phyloP scores from a whole-genome alignment of 2,113 vertebrate genomes.

The Panthera leo region DNA sequence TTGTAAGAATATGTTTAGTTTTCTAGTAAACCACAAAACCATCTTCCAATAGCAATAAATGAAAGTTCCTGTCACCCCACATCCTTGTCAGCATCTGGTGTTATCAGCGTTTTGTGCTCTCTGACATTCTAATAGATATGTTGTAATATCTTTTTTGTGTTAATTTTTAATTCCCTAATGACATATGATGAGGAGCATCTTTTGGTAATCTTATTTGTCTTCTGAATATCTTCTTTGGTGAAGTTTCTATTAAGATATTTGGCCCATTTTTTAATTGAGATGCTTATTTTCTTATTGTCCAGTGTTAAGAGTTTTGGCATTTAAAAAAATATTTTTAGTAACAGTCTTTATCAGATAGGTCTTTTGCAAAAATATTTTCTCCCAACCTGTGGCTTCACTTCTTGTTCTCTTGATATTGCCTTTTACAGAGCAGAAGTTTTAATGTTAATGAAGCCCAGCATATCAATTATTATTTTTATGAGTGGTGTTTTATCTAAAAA shows the following conservation, averaged over 20 bases:
- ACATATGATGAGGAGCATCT: background rate
- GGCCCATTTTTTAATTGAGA: background rate
- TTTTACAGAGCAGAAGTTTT: background rate
- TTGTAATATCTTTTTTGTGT: background rate
- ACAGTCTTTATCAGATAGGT: background rate
- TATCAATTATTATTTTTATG: background rate
- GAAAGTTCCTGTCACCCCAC: background rate
- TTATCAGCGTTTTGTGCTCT: background rate
- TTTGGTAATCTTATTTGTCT: background rate
- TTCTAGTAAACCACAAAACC: background rate
- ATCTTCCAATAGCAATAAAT: background rate
- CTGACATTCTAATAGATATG: background rate
- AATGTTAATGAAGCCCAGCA: background rate
- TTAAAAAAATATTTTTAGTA: background rate
- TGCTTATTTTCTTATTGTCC: background rate
- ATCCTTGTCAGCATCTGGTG: background rate
- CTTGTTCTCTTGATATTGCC: background rate
- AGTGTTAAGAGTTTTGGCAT: background rate
- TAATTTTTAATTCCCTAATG: background rate
- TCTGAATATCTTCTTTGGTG: background rate
- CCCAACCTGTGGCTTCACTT: background rate
- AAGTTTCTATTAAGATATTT: background rate
- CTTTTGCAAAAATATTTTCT: background rate
- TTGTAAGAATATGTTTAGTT: background rate
- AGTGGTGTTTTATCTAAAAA: background rate